phyloP scores from a whole-genome alignment of 2,797 vertebrate genomes.

The Clarias fuscus region DNA sequence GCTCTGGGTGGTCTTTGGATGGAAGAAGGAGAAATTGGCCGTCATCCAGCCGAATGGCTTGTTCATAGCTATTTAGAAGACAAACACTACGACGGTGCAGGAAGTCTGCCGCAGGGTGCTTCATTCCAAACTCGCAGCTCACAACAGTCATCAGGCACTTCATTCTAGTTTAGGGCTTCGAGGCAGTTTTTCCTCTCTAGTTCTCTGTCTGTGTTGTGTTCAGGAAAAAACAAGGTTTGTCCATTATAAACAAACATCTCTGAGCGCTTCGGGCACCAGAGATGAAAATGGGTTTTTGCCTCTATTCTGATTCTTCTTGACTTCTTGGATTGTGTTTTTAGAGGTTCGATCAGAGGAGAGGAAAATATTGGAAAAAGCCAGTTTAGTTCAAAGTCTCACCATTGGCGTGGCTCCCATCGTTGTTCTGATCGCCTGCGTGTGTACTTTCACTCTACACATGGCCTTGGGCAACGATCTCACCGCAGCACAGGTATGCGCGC shows the following conservation, averaged over 20 bases:
- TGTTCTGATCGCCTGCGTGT: conserved; percentile 81
- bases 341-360: conserved; percentile 77
- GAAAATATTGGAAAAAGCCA: conserved; percentile 74
- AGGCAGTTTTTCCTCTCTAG: conserved; percentile 14
- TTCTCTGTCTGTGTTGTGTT: conserved; percentile 20
- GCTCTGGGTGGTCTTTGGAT: conserved; percentile 46
- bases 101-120: conserved; percentile 50
- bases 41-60: conserved; percentile 40
- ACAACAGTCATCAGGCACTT: conserved; percentile 58
- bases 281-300: background rate
- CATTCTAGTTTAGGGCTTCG: conserved; percentile 53
- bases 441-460: conserved; percentile 84
- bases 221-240: background rate
- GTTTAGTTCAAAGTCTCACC: conserved; percentile 79
- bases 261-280: conserved; percentile 4
- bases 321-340: conserved; percentile 53
- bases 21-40: conserved; percentile 35
- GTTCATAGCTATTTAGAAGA: conserved; percentile 56
- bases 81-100: conserved; percentile 52
- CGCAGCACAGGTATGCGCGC: conserved; percentile 75
- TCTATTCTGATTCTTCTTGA: conserved; percentile 11
- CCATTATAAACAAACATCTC: conserved; percentile 23
- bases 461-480: conserved; percentile 79
- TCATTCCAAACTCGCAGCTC: conserved; percentile 61
- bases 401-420: conserved; percentile 78